A percentile compares a stretch with the other conserved stretches of the same genome.
Evolutionary conservation across 2,113 vertebrate genomes (phyloP).

Genomic region (Erinaceus europaeus): DNA sequence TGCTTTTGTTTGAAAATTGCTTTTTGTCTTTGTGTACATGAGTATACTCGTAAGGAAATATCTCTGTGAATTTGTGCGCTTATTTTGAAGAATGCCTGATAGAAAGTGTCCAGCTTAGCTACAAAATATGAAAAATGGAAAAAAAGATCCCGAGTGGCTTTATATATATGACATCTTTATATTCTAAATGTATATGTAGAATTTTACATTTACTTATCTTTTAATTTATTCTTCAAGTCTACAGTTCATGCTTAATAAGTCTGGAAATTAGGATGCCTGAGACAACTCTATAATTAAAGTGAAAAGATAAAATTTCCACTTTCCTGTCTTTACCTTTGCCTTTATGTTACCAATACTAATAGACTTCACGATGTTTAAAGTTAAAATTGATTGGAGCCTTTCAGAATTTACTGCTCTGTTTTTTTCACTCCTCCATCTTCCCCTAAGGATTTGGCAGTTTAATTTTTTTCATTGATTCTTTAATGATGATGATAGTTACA

Average conservation of each 20-base stretch:
- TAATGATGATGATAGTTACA: constrained; percentile 76
- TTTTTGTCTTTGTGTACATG: constrained; percentile 54
- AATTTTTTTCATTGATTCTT: constrained; percentile 83
- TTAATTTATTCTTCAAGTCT: not conserved
- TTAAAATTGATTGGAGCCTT: constrained; percentile 70
- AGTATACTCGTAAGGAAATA: constrained; percentile 38
- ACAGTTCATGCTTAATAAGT: not conserved
- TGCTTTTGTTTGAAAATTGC: constrained; percentile 64
- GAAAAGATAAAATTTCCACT: constrained; percentile 42
- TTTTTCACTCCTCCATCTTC: no score
- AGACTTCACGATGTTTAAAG: constrained; percentile 46
- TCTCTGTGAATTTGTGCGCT: constrained; percentile 35
- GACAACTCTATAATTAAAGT: constrained; percentile 30
- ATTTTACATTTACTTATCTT: not conserved
- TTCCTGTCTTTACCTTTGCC: constrained; percentile 8
- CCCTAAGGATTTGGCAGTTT: constrained; percentile 76
- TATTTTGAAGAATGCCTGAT: not conserved
- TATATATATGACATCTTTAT: not conserved
- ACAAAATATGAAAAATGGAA: not conserved
- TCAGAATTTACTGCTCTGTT: constrained; percentile 49
- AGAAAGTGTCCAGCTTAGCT: not conserved
- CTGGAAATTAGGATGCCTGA: constrained; percentile 11
- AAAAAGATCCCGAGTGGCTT: not conserved
- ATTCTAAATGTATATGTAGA: not conserved
- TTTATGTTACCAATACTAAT: constrained; percentile 44